Base-by-base conservation (phyloP, 92 coral and sea anemone species). In the Scolanthus callimorphus region DNA sequence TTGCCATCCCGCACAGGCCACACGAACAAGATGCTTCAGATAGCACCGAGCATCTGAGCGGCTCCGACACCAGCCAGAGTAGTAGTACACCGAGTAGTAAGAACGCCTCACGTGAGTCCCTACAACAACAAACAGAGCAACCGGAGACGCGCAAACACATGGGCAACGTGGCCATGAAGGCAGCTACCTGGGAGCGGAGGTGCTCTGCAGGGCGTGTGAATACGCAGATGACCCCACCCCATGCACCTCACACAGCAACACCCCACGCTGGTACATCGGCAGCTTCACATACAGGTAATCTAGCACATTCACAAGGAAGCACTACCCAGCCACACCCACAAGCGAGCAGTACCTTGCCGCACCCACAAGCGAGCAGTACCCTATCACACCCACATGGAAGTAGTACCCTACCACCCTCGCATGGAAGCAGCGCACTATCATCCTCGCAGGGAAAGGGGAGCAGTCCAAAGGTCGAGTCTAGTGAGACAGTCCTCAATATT, bases 1-100 rank as follows among this genome's bases (percentile, higher is more conserved):
- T 46, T 4, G 17, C 12, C 4, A 34, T 51, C 21, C 80, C 77
- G 25, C 67, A 76, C 26, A 82, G 77, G 71, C 11, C 38, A 13
- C 71, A 78, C 12, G 96, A 82, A 37, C 78, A 70, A 26, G n/a
- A n/a, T n/a, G 83, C 24, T 2, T 81, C 58, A 31, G 95, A 82
- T 23, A 72, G 63, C 26, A 43, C 25, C 13, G 95, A 86, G 25
- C 89, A 73, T 48, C 59, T 49, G 2, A 87, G 95, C 52, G 82
- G 95, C 69, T 64, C 80, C 39, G 78, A 80, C 48, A 86, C 80
- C 25, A 87, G 89, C 60, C 82, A 75, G 21, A 82, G 95, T 20
- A 86, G 96, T 65, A 88, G 96, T 37, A 66, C 86, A 0, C 86
- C 81, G 0, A 88, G 96, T 53, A 88, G 96, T 56, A 83, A 83